These are phyloP conservation scores for Salvelinus sp. DNA, from an alignment of 2,113 vertebrate genomes.

Conservation along the genomic window DNA sequence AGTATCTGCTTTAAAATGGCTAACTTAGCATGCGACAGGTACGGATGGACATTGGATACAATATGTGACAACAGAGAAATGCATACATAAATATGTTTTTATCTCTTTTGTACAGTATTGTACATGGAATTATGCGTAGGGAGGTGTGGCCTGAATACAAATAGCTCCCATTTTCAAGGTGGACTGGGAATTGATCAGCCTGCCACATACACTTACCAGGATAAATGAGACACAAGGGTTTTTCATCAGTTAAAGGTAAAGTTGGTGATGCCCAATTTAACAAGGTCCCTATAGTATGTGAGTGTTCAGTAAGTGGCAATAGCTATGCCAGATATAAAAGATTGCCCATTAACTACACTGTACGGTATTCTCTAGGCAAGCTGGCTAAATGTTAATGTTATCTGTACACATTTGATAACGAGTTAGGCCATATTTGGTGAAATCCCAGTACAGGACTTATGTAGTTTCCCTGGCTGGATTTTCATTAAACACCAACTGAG, in stretches of 20 bases:
- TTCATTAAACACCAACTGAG: not conserved
- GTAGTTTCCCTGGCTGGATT: slow-evolving; percentile 8
- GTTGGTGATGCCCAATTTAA: not conserved
- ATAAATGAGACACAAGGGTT: no score
- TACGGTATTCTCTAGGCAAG: slow-evolving; percentile 26
- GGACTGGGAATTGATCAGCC: no score
- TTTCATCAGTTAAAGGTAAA: not conserved
- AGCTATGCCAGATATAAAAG: not conserved
- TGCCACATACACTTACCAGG: no score
- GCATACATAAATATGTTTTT: no score
- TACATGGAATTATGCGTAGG: no score
- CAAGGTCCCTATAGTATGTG: not conserved
- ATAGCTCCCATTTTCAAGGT: no score
- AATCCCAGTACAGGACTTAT: slow-evolving; percentile 1
- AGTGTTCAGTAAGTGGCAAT: not conserved
- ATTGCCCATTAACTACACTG: slow-evolving; percentile 16
- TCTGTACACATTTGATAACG: slow-evolving; percentile 26
- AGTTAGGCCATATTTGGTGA: slow-evolving; percentile 18
- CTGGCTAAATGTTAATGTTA: slow-evolving; percentile 33
- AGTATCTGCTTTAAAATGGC: no score
- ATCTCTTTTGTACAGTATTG: no score
- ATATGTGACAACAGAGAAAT: no score
- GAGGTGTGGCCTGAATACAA: no score
- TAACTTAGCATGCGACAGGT: no score
- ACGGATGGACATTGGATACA: no score